Conservation (phyloP, 2,888 invertebrate species). For the Nephrotoma flavescens region DNA sequence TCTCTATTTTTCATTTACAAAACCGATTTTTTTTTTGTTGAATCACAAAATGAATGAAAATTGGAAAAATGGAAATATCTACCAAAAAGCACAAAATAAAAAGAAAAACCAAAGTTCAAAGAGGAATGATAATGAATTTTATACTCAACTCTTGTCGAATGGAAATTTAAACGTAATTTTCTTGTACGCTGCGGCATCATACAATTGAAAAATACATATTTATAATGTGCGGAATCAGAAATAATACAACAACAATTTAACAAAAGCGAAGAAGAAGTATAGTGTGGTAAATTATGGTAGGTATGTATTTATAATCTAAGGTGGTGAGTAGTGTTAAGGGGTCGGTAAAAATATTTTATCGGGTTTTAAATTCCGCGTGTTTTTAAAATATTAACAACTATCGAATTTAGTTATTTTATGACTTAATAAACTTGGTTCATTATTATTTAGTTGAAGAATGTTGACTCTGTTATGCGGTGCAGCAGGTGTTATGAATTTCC, state of each 20-base stretch:
- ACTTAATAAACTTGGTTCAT: too few relatives aligned
- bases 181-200: background rate
- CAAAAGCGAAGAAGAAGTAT: background rate
- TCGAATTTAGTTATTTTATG: too few relatives aligned
- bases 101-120: background rate
- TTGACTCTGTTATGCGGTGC: too few relatives aligned
- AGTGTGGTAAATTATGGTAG: background rate
- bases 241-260: background rate
- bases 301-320: background rate
- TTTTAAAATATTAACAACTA: too few relatives aligned
- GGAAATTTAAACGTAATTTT: background rate
- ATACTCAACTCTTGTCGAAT: background rate
- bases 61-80: background rate
- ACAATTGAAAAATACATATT: background rate
- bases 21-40: background rate
- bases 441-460: too few relatives aligned
- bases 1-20: background rate
- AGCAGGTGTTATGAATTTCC: too few relatives aligned
- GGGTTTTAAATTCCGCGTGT: too few relatives aligned
- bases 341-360: too few relatives aligned
- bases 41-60: background rate
- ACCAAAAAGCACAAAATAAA: background rate
- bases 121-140: background rate
- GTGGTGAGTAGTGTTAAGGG: background rate
- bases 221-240: background rate